Evolutionary conservation across 2,797 vertebrate species (phyloP), one percentile per base, ranked within the genome.

Genomic region (Coilia nasus): DNA sequence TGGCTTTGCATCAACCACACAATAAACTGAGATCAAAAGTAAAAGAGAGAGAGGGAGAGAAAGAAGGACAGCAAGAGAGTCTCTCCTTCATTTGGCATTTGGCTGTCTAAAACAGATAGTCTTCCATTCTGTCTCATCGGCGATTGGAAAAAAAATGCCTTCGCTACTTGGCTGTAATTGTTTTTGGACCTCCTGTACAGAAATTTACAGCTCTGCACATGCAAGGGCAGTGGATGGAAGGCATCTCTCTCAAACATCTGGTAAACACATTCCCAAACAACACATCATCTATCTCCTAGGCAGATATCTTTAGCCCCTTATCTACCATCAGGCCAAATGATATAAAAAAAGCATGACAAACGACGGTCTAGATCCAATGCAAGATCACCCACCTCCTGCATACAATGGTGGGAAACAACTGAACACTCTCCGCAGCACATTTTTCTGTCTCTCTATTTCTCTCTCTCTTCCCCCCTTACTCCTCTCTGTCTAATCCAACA

Each of bases 61-160:
- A 21, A 62, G 21, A 23, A 14, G 50, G 50, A 54, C 2, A 14
- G 50, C 50, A 54, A 54, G 50, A 54, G 50, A 54, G 62, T 67
- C 83, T 84, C 46, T 82, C 64, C 90, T 75, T 89, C 87, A 90
- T 87, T 88, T 90, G 91, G 86, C 81, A 83, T n/a, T n/a, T n/a
- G 17, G 35, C 71, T 78, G 71, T 31, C 71, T 78, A 44, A 44
- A 78, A 78, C 17, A 78, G 35, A 78, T 78, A 31, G 25, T 78
- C 35, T 19, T 41, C 71, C 71, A 44, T 78, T 21, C 5, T 10
- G 35, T 44, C 31, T 31, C 28, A 17, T 71, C 12, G 67, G 31
- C 14, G 25, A 19, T 21, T 19, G 6, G 17, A 31, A 41, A 75
- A 54, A 71, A 35, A 12, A 64, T 4, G 23, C 64, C 64, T 31